Evolutionary conservation across 2,797 vertebrate genomes (phyloP), one percentile per base, ranked within the genome.

Genomic region (Thalassophryne amazonica): DNA sequence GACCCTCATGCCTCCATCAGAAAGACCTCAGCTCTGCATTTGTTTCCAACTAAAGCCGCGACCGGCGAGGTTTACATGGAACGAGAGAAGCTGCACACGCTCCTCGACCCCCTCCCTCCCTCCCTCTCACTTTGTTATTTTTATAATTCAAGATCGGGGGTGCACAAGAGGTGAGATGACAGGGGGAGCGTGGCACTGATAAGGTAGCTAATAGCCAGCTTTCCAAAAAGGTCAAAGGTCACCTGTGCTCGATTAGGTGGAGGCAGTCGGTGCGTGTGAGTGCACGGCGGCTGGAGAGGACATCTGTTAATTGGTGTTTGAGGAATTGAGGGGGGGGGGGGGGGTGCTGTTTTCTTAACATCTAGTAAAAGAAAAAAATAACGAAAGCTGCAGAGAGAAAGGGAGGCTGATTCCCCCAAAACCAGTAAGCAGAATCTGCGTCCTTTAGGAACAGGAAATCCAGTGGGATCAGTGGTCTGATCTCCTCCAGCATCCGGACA

Each of bases 141-240:
- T 76, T 75, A 82, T 79, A 63, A 84, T 73, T 82, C 13, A 47
- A 71, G 60, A 76, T 61, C 18, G 35, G 37, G 31, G 50, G 19
- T 18, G 40, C 37, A 28, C 30, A 29, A 51, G 69, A 42, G 66
- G 60, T 24, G 71, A 46, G 71, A 62, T 81, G 81, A 84, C 73
- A 84, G 64, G 46, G 65, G 84, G 77, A 85, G 81, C 59, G 84
- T 87, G 85, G 81, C 86, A 75, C 80, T 77, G 83, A 83, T 83
- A 80, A 83, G 73, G 75, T 73, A 79, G 82, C 73, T 83, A 79
- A 84, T 79, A 72, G 83, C 62, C 39, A 50, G 69, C 65, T 79
- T 82, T 84, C 50, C 37, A 41, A 61, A n/a, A 57, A 66, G 81
- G 84, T 75, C 77, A 83, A 32, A 83, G 80, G 76, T 84, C 78